phyloP scores from a whole-genome alignment of 1,140 invertebrate species.

The Bombus confusus region DNA sequence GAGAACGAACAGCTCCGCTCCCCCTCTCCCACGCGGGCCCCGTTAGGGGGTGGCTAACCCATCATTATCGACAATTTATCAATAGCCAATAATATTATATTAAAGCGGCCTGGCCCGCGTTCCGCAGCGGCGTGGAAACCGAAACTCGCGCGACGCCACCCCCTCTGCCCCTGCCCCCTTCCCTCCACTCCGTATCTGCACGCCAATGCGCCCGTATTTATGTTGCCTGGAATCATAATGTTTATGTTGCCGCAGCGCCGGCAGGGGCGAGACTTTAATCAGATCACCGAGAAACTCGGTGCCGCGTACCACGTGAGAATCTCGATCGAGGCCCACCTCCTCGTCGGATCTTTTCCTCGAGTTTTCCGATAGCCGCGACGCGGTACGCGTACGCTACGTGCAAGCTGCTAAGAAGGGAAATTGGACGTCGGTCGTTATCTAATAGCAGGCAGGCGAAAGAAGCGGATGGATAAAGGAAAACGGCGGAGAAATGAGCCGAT shows the following conservation, averaged over 20 bases:
- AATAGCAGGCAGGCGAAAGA: not conserved
- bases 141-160: slow-evolving; percentile 54
- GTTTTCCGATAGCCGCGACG: too few species aligned
- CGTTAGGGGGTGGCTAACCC: slow-evolving; percentile 71
- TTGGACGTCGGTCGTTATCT: not conserved
- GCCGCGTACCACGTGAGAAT: slow-evolving; percentile 69
- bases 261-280: slow-evolving; percentile 67
- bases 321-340: not conserved
- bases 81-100: slow-evolving; percentile 84
- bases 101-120: slow-evolving; percentile 77
- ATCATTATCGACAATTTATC: slow-evolving; percentile 84
- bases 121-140: slow-evolving; percentile 69
- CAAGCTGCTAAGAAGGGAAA: not conserved
- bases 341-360: not conserved
- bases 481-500: slow-evolving; percentile 79
- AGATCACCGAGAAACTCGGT: slow-evolving; percentile 68
- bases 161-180: not conserved
- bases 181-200: not conserved
- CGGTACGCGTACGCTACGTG: too few species aligned
- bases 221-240: slow-evolving; percentile 77
- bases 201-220: slow-evolving; percentile 75
- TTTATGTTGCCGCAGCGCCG: slow-evolving; percentile 69
- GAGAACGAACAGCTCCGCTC: slow-evolving; percentile 32
- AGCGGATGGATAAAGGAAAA: not conserved
- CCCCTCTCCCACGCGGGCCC: slow-evolving; percentile 57